Base-by-base conservation (phyloP, 2,888 invertebrate species). In the Eucera pruinosa region DNA sequence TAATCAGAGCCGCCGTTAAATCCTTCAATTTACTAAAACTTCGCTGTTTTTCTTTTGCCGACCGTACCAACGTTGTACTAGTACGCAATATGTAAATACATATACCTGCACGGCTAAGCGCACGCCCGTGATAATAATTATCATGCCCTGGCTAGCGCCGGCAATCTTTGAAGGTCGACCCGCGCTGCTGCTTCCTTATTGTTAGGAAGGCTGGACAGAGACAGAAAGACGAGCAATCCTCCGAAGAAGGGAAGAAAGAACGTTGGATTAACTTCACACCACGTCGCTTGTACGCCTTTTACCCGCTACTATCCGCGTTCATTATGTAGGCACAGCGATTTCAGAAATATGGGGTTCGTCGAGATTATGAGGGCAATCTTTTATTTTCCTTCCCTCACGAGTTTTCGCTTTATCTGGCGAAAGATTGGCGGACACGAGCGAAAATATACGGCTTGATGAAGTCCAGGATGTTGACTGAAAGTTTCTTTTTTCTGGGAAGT, bases 121-220 rank as follows among this genome's bases (percentile, higher is more conserved):
- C 71, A 66, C 66, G 61, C 50, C 64, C 70, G 66, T 72, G 77
- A 85, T 84, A 81, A 77, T 87, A 87, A 87, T 87, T 87, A 87
- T 85, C 86, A 72, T 84, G 71, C 60, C 66, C 69, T 52, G 81
- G 70, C 80, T 80, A 81, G 74, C 69, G 68, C 71, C 82, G 85
- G 88, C 87, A 88, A 88, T 89, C 89, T 88, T 85, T 84, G 89
- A 89, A 89, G 89, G 88, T 88, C 88, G 89, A 84, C 80, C 83
- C 82, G 82, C 84, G 82, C 84, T 84, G 80, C 81, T 87, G 87
- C 88, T 88, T 89, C 88, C 89, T 88, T 83, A 88, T 89, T 89
- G 87, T 88, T 76, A 80, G 78, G 47, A 68, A 58, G 67, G 23
- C 50, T 48, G 66, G 66, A 70, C 60, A 41, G 62, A 39, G 41